Evolutionary conservation across 1,140 invertebrate species (phyloP).

Genomic region (Drosophila melanica): DNA sequence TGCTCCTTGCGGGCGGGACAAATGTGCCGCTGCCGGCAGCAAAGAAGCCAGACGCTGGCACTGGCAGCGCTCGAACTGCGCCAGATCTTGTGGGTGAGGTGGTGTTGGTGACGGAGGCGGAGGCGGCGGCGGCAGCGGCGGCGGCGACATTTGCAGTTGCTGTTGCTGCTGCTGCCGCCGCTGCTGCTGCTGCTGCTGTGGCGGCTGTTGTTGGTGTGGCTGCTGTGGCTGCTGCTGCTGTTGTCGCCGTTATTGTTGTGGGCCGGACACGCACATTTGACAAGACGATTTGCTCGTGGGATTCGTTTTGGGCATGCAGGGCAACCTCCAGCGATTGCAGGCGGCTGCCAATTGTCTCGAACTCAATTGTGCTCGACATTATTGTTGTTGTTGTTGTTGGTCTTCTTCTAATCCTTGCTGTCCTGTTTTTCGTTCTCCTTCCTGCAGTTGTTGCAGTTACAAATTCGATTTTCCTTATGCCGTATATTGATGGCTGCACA

Average conservation of each 20-base stretch:
- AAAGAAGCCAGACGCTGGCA: slow-evolving; percentile 46
- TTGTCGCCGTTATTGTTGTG: slow-evolving; percentile 39
- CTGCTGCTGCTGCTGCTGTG: slow-evolving; percentile 26
- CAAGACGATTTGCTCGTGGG: slow-evolving; percentile 78
- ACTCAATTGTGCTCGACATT: slow-evolving; percentile 71
- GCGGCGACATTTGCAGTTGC: slow-evolving; percentile 8
- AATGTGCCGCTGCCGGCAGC: slow-evolving; percentile 40
- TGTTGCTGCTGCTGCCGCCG: slow-evolving; percentile 47
- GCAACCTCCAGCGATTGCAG: slow-evolving; percentile 88
- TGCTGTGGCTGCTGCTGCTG: slow-evolving; percentile 11
- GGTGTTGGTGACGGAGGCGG: slow-evolving; percentile 1
- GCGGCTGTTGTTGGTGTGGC: slow-evolving; percentile 8
- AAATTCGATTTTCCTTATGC: slow-evolving; percentile 48
- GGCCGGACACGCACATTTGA: slow-evolving; percentile 57
- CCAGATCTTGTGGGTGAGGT: slow-evolving; percentile 36
- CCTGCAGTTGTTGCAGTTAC: slow-evolving; percentile 6
- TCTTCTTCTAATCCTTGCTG: too few relatives aligned
- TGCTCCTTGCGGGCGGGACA: slow-evolving; percentile 48
- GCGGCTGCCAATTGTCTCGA: slow-evolving; percentile 86
- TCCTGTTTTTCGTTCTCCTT: background rate
- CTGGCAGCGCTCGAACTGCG: slow-evolving; percentile 20
- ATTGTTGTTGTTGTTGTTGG: slow-evolving; percentile 16
- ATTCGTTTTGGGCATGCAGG: slow-evolving; percentile 88
- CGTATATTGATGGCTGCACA: slow-evolving; percentile 55
- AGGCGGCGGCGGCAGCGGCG: background rate